Percentiles rank a stretch among this genome's conserved stretches.
Conservation (phyloP, 2,888 invertebrate species). For the Petrolisthes cinctipes region DNA sequence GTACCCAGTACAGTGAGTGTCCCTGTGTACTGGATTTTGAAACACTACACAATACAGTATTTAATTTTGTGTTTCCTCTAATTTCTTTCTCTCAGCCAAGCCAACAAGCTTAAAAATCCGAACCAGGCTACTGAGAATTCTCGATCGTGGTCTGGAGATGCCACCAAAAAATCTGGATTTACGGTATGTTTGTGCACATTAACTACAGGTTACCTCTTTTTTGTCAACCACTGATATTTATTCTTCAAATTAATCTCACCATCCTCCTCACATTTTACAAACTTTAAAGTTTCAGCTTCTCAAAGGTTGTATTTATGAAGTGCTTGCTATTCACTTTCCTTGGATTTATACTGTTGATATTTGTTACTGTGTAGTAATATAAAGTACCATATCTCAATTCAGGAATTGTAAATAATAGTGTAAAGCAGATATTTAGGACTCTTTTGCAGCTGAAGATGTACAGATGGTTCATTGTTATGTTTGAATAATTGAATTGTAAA, state of each 20-base stretch:
- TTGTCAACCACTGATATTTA: no score
- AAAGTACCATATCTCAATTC: no score
- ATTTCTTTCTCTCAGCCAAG: conserved; percentile 12
- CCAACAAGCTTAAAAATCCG: conserved; percentile 5
- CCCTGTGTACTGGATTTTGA: neutral
- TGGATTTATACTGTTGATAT: no score
- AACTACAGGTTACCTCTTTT: no score
- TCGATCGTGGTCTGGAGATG: conserved; percentile 63
- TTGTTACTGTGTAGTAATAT: no score
- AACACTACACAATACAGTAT: neutral
- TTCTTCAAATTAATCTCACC: no score
- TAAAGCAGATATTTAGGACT: neutral
- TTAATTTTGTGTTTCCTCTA: neutral
- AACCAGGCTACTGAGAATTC: conserved; percentile 9
- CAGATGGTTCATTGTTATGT: neutral
- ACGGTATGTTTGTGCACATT: conserved; percentile 34
- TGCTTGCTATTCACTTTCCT: no score
- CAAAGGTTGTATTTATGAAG: no score
- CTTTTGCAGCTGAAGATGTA: neutral
- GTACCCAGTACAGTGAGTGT: neutral
- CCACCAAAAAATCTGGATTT: conserved; percentile 63
- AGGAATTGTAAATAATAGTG: no score
- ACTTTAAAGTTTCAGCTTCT: no score
- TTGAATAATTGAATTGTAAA: conserved; percentile 1
- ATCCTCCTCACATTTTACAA: no score